Evolutionary conservation across 2,888 invertebrate genomes (phyloP).

Genomic region (Norana najaformis): DNA sequence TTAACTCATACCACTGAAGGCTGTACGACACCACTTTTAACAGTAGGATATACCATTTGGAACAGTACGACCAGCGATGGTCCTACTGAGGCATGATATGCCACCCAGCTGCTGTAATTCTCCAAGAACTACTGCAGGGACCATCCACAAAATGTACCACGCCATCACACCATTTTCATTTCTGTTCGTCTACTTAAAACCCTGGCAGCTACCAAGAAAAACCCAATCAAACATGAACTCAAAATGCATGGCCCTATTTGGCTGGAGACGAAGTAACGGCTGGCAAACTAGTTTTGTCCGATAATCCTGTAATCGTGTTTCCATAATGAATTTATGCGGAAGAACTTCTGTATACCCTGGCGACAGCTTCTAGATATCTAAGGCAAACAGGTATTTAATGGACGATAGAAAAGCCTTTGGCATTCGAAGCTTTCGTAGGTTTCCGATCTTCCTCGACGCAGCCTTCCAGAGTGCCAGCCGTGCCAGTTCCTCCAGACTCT

Average conservation of each 20-base stretch:
- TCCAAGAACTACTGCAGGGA: not conserved
- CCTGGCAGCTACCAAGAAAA: not conserved
- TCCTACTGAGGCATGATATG: too few species aligned
- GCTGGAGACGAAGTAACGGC: not conserved
- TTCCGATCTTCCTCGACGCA: slow-evolving; percentile 5
- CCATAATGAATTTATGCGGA: not conserved
- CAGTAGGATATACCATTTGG: not conserved
- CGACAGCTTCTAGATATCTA: slow-evolving; percentile 18
- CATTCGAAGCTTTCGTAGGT: slow-evolving; percentile 31
- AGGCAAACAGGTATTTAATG: slow-evolving; percentile 15
- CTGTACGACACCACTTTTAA: not conserved
- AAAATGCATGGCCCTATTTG: not conserved
- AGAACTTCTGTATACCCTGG: not conserved
- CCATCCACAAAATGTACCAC: not conserved
- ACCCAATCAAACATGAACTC: not conserved
- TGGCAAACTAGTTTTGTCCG: not conserved
- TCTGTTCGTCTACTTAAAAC: not conserved
- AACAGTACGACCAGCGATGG: not conserved
- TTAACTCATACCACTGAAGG: not conserved
- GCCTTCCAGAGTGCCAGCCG: slow-evolving; percentile 37
- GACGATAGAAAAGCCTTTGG: slow-evolving; percentile 30
- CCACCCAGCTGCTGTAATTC: not conserved
- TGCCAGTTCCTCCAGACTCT: slow-evolving; percentile 33
- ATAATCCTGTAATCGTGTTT: not conserved
- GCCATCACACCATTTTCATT: not conserved